Evolutionary conservation across 2,797 vertebrate genomes (phyloP).

Genomic region (Chrysocyon brachyurus): DNA sequence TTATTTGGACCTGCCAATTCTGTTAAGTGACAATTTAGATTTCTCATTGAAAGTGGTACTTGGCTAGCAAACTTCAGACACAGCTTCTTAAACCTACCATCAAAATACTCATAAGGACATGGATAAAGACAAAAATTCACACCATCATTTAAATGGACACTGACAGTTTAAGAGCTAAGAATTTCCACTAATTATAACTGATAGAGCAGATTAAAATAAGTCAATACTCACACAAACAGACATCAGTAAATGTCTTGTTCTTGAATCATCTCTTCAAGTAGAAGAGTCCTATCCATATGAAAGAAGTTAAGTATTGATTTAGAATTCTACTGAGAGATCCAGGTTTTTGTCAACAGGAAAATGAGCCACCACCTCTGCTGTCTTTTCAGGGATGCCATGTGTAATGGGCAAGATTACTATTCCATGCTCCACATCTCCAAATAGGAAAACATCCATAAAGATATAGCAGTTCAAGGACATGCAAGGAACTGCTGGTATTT

Average conservation of each 20-base stretch:
- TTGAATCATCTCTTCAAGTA: not conserved
- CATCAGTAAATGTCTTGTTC: not conserved
- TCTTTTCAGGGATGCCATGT: not conserved
- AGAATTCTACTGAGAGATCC: not conserved
- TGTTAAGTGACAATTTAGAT: not conserved
- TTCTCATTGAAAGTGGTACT: slow-evolving; percentile 15
- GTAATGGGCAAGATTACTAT: not conserved
- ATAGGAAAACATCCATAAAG: not conserved
- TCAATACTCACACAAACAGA: not conserved
- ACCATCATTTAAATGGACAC: not conserved
- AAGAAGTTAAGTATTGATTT: not conserved
- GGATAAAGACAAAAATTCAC: not conserved
- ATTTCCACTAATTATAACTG: not conserved
- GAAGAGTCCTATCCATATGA: not conserved
- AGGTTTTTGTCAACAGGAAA: not conserved
- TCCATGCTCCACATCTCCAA: not conserved
- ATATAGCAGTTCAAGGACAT: not conserved
- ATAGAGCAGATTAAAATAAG: not conserved
- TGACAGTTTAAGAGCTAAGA: not conserved
- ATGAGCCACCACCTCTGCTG: not conserved
- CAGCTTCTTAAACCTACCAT: not conserved
- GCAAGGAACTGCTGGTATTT: not conserved
- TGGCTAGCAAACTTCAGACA: not conserved
- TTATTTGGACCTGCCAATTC: not conserved
- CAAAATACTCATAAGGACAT: not conserved